phyloP scores from a whole-genome alignment of 2,797 vertebrate genomes.

The Poeciliopsis gracilis region DNA sequence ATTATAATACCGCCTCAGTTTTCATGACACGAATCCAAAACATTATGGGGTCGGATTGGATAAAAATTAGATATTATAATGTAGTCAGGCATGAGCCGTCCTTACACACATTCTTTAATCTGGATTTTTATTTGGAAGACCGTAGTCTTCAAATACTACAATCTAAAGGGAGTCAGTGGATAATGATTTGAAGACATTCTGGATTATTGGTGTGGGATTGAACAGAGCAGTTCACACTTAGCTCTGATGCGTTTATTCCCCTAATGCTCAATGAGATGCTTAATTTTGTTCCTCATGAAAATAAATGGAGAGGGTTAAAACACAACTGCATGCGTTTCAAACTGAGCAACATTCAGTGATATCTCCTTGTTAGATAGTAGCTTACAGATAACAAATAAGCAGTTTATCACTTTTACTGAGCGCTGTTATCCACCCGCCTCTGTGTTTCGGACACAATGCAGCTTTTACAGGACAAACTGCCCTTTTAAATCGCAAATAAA shows the following conservation, averaged over 20 bases:
- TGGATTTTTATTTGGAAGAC: constrained; percentile 30
- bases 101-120: constrained; percentile 7
- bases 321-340: constrained; percentile 10
- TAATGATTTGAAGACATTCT: constrained; percentile 60
- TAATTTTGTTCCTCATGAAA: constrained; percentile 16
- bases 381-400: constrained; percentile 1
- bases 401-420: constrained; percentile 2
- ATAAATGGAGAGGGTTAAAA: not conserved
- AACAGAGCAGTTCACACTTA: constrained; percentile 51
- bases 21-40: constrained; percentile 49
- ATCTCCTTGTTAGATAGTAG: not conserved
- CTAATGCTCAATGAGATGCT: constrained; percentile 33
- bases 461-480: constrained; percentile 23
- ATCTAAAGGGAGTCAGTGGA: constrained; percentile 48
- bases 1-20: constrained; percentile 49
- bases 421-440: constrained; percentile 17
- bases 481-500: constrained; percentile 17
- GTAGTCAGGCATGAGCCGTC: constrained; percentile 6
- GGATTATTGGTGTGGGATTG: constrained; percentile 67
- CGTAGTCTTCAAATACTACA: constrained; percentile 36
- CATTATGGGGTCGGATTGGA: constrained; percentile 47
- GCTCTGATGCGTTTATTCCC: constrained; percentile 60
- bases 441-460: constrained; percentile 13
- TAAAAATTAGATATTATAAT: constrained; percentile 42
- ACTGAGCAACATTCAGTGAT: constrained; percentile 5